These are phyloP conservation scores for Conomelus anceps DNA, from an alignment of 2,888 invertebrate species.

Conservation along the genomic window DNA sequence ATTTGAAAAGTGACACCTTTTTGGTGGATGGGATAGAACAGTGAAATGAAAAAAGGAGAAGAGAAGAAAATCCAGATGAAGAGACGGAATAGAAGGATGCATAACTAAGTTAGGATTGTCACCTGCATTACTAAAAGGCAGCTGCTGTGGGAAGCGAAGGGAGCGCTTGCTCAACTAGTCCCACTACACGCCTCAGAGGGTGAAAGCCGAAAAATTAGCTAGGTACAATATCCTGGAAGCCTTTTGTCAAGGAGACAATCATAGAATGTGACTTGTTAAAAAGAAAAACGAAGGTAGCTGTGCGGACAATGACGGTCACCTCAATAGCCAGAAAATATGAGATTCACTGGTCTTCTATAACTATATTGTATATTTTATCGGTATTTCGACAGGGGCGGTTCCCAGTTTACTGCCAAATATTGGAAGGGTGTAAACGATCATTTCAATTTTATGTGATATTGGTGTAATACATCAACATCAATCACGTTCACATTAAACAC, in stretches of 20 bases:
- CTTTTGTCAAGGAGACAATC: not conserved
- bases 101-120: not conserved
- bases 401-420: not conserved
- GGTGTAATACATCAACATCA: no score
- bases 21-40: not conserved
- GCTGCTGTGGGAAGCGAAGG: not conserved
- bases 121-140: not conserved
- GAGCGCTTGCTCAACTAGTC: not conserved
- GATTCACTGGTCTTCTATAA: not conserved
- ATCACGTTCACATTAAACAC: no score
- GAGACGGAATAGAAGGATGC: not conserved
- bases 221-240: not conserved
- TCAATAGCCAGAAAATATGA: not conserved
- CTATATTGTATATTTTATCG: not conserved
- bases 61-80: not conserved
- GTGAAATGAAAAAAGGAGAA: not conserved
- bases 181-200: not conserved
- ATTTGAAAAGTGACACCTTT: not conserved
- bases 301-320: not conserved
- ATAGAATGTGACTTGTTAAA: not conserved
- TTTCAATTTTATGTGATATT: no score
- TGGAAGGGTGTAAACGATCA: not conserved
- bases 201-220: not conserved
- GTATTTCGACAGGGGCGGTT: not conserved
- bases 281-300: not conserved